Conservation (phyloP, 2,797 vertebrate species). For the Bryconaethiops microstoma region DNA sequence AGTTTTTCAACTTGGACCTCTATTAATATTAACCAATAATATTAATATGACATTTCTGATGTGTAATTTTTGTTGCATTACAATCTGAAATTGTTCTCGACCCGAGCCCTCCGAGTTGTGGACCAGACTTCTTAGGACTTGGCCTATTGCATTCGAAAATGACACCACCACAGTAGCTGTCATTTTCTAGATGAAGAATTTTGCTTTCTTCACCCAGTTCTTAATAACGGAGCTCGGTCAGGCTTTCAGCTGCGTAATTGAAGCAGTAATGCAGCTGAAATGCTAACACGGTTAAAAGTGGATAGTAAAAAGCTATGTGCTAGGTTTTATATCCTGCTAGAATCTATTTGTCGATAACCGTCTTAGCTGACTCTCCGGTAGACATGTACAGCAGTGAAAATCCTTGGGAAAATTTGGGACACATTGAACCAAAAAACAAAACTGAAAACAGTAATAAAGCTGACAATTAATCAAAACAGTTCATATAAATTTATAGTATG, state of each 20-base stretch:
- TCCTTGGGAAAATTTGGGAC: too few relatives aligned
- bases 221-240: neutral
- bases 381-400: too few relatives aligned
- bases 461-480: too few relatives aligned
- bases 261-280: neutral
- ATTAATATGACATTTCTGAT: conserved; percentile 76
- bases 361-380: too few relatives aligned
- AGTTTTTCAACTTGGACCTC: conserved; percentile 67
- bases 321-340: neutral
- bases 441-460: too few relatives aligned
- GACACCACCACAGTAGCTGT: neutral
- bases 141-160: conserved; percentile 75
- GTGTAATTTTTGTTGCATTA: conserved; percentile 64
- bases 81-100: conserved; percentile 76
- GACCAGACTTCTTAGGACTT: conserved; percentile 81
- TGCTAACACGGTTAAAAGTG: neutral
- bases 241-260: neutral
- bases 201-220: neutral
- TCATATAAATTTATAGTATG: too few relatives aligned
- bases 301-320: neutral
- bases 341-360: neutral
- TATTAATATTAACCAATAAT: conserved; percentile 88
- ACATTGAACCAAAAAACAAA: too few relatives aligned
- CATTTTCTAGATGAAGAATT: conserved; percentile 20
- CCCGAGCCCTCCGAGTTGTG: conserved; percentile 68